phyloP scores from a whole-genome alignment of 2,113 vertebrate species.

The Platysteira castanea region DNA sequence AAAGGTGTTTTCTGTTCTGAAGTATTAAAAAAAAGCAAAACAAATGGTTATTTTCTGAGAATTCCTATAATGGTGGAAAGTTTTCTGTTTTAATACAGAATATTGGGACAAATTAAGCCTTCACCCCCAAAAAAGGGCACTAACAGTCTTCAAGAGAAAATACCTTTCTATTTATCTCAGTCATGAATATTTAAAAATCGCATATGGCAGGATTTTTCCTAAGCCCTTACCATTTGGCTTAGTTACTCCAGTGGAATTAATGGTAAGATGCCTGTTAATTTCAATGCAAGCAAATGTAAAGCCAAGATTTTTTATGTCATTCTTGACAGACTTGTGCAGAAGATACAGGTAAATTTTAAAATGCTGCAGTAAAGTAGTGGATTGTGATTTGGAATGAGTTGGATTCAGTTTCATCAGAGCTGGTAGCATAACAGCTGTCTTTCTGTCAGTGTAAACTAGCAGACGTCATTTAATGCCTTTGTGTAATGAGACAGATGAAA shows the following conservation, averaged over 20 bases:
- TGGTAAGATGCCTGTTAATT: background rate
- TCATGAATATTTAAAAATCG: conserved; percentile 10
- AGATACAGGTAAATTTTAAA: background rate
- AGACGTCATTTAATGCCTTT: background rate
- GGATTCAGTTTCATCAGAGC: background rate
- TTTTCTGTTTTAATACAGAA: background rate
- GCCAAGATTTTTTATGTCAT: background rate
- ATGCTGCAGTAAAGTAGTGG: background rate
- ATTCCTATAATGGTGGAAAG: background rate
- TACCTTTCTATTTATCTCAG: background rate
- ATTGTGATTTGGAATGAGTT: background rate
- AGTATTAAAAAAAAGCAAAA: background rate
- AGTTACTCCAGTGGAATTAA: background rate
- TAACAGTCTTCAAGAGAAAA: background rate
- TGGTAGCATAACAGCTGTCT: background rate
- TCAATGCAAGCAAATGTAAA: background rate
- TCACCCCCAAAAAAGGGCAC: background rate
- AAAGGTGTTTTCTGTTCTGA: background rate
- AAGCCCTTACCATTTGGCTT: background rate
- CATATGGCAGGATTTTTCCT: background rate
- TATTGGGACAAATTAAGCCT: background rate
- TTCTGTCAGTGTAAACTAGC: background rate
- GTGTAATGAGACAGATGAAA: background rate
- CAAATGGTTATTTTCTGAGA: background rate
- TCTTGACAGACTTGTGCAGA: background rate